phyloP scores from a whole-genome alignment of 2,113 vertebrate genomes.

The Ahaetulla prasina region DNA sequence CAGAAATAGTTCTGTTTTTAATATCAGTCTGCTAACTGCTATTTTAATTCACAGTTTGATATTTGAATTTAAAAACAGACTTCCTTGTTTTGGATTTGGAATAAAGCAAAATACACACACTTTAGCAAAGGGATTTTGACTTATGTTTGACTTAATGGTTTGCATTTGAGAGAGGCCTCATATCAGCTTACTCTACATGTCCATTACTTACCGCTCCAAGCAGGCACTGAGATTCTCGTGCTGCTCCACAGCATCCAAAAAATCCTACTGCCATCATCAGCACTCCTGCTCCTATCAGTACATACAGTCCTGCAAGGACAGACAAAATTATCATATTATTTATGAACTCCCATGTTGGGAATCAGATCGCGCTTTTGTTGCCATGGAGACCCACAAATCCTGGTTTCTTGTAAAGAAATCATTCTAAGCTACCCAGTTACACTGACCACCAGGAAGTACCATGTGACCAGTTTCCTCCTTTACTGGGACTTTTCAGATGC shows the following conservation, averaged over 20 bases:
- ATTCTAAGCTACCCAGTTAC: background rate
- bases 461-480: background rate
- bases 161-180: background rate
- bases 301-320: constrained; percentile 82
- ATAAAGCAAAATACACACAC: background rate
- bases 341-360: background rate
- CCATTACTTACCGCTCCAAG: constrained; percentile 86
- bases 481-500: background rate
- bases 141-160: background rate
- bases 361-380: background rate
- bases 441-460: background rate
- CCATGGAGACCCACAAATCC: background rate
- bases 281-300: constrained; percentile 86
- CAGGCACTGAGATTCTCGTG: constrained; percentile 91
- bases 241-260: constrained; percentile 94
- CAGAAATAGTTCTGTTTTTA: background rate
- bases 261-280: constrained; percentile 92
- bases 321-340: constrained; percentile 21
- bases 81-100: background rate
- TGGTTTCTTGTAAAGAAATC: background rate
- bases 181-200: background rate
- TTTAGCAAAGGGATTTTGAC: background rate
- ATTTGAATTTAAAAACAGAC: background rate
- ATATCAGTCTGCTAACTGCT: background rate
- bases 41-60: background rate